Conservation (phyloP, 2,888 invertebrate species). For the Lasioglossum vierecki region DNA sequence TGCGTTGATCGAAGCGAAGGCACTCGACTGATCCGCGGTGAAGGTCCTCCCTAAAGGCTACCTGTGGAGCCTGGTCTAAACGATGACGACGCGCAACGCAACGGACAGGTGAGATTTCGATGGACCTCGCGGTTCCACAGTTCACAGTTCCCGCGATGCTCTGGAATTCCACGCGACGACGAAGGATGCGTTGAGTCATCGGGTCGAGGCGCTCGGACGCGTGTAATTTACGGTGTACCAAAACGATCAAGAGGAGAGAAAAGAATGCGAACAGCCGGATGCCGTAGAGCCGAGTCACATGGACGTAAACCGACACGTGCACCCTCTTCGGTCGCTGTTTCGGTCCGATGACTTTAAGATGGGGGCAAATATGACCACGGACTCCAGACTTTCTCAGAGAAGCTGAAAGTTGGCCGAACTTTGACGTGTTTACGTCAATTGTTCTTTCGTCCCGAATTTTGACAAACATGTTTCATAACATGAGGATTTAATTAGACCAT, state of each 20-base stretch:
- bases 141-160: constrained; percentile 10
- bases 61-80: background rate
- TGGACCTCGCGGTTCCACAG: background rate
- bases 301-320: constrained; percentile 72
- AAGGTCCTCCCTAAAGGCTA: background rate
- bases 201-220: background rate
- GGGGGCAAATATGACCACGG: constrained; percentile 35
- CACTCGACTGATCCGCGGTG: background rate
- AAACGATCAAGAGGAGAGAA: constrained; percentile 71
- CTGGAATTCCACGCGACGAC: constrained; percentile 33
- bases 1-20: background rate
- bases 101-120: constrained; percentile 1
- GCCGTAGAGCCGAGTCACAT: constrained; percentile 73
- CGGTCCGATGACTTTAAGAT: constrained; percentile 72
- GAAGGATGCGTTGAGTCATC: constrained; percentile 55
- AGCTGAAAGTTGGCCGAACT: background rate
- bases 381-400: constrained; percentile 28
- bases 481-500: background rate
- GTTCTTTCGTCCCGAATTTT: constrained; percentile 4
- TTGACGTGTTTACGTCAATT: constrained; percentile 31
- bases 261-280: constrained; percentile 78
- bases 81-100: background rate
- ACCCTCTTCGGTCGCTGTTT: constrained; percentile 68
- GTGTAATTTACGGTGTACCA: constrained; percentile 62
- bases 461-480: background rate